Evolutionary conservation across 1,140 invertebrate species (phyloP).

Genomic region (Drosophila kurseongensis): DNA sequence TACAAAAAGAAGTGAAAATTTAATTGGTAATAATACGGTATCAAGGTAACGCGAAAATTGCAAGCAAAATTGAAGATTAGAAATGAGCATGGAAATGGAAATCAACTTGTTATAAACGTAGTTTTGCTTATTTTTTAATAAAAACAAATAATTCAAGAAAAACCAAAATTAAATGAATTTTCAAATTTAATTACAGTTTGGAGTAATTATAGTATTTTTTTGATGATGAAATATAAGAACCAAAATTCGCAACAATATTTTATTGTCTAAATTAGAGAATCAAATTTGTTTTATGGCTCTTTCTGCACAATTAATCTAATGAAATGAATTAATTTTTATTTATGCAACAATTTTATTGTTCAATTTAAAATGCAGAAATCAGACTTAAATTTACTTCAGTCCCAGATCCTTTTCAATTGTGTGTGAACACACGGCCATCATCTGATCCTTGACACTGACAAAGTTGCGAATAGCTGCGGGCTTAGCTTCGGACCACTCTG

Average conservation of each 20-base stretch:
- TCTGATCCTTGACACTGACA: constrained; percentile 88
- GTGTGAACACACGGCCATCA: constrained; percentile 93
- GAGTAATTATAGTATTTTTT: too few relatives aligned
- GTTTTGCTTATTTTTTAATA: constrained; percentile 85
- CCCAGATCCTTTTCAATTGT: constrained; percentile 91
- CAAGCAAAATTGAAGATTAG: constrained; percentile 62
- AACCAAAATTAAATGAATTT: constrained; percentile 13
- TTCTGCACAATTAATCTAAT: too few relatives aligned
- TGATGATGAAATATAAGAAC: too few relatives aligned
- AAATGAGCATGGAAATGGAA: constrained; percentile 73
- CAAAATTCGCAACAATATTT: too few relatives aligned
- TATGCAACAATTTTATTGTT: constrained; percentile 22
- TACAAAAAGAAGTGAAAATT: constrained; percentile 26
- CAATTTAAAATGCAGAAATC: constrained; percentile 39
- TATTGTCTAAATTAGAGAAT: too few relatives aligned
- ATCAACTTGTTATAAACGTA: constrained; percentile 85
- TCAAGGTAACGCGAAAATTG: constrained; percentile 48
- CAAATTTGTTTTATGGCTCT: too few relatives aligned
- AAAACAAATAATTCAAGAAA: constrained; percentile 81
- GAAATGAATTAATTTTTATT: background rate
- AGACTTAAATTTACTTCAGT: constrained; percentile 60
- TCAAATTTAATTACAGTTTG: background rate
- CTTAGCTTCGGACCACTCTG: constrained; percentile 90
- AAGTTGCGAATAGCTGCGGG: constrained; percentile 90
- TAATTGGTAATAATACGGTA: constrained; percentile 41